Evolutionary conservation across 2,797 vertebrate species (phyloP), one percentile per base, ranked within the genome.

Genomic region (Crypturellus tataupa): DNA sequence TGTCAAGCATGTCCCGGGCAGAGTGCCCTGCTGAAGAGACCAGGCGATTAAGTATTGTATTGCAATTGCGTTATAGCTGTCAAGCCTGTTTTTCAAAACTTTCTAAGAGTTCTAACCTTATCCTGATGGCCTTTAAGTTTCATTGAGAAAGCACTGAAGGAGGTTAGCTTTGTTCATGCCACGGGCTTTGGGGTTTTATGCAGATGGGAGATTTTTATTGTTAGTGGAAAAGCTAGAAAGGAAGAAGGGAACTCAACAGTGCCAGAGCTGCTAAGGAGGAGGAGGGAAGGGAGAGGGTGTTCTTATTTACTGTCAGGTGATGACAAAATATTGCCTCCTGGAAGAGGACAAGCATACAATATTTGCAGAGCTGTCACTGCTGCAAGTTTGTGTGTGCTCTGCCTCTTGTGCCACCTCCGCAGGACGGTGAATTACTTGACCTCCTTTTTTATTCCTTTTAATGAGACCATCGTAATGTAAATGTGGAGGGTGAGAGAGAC

Each of bases 51-150:
- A 72, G 23, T 35, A 56, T 58, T 47, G 46, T 13, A 18, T 14
- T 83, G 58, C 42, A 88, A 53, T 75, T 59, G 53, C 44, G 29
- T 81, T 92, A 88, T 60, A 64, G 56, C 29, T 47, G n/a, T n/a
- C 29, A 47, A 70, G 80, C 14, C 37, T 51, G n/a, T 71, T 77
- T 75, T 79, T 51, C 24, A n/a, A 29, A 60, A 71, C 40, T 75
- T 70, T 24, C 39, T 53, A 56, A 80, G 84, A 68, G 18, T 31
- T 37, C 4, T 31, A 39, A 71, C 77, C 85, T 68, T 69, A 40
- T 53, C 67, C 63, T 47, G 24, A 33, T 0, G 71, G 31, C 37
- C 37, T 37, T 93, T 88, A 73, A 14, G 0, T 42, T 77, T 55
- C 46, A 63, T 55, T 63, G 29, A 53, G 78, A 90, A 63, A 11